Conservation (phyloP, 2,113 vertebrate species). For the Artemisiospiza belli region DNA sequence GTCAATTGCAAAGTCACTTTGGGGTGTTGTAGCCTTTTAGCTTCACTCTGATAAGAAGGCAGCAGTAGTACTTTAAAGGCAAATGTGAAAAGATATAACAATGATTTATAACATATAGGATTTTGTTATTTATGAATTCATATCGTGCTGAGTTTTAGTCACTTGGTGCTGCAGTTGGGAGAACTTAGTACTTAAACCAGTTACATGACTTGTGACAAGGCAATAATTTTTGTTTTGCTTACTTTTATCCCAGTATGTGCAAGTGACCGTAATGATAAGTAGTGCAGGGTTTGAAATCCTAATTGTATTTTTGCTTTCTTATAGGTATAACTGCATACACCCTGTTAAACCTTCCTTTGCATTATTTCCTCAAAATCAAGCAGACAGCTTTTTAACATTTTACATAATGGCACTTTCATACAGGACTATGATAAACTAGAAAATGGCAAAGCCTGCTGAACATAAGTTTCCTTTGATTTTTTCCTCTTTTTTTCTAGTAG, state of each 20-base stretch:
- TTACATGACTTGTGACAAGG: not conserved
- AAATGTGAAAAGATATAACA: not conserved
- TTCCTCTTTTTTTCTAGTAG: not conserved
- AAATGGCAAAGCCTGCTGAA: not conserved
- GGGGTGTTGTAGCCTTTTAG: not conserved
- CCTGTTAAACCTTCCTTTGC: not conserved
- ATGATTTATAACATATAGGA: not conserved
- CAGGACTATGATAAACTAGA: not conserved
- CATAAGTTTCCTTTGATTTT: conserved; percentile 39
- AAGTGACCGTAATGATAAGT: fast-evolving
- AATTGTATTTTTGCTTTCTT: not conserved
- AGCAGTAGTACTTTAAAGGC: not conserved
- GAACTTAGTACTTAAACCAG: not conserved
- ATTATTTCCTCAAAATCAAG: not conserved
- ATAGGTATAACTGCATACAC: not conserved
- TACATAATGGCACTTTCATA: not conserved
- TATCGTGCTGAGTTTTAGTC: not conserved
- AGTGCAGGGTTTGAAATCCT: not conserved
- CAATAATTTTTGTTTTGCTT: not conserved
- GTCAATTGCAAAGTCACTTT: not conserved
- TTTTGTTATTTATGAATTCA: not conserved
- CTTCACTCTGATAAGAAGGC: not conserved
- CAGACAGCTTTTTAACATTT: not conserved
- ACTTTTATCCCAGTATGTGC: not conserved
- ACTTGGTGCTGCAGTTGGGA: not conserved